Base-by-base conservation (phyloP, 2,888 invertebrate species). In the Amiota minor region DNA sequence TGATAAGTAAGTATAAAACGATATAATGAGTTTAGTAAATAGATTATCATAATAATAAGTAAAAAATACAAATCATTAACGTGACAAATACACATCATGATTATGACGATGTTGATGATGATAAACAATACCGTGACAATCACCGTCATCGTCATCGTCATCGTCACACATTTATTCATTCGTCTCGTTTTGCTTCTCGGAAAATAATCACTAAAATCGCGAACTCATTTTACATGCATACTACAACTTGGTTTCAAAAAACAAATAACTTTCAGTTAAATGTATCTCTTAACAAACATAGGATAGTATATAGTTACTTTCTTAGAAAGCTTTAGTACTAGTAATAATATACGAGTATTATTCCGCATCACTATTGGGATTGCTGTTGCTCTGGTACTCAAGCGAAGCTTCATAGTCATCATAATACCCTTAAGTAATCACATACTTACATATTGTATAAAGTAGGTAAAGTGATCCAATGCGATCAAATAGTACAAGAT, bases 391-490 rank as follows among this genome's bases (percentile, higher is more conserved):
- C 35, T 35, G 35, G 53, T n/a, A n/a, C 53, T 18, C 56, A 18
- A 14, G 56, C 56, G 18, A 18, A 18, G 56, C 56, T 0, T 56
- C 35, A 35, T 35, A 35, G 35, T 35, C 35, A 35, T 35, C 35
- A 35, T 35, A 56, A 11, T 59, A 18, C 59, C 12, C 11, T 16
- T 53, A 53, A 6, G 14, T 4, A 53, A 53, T 16, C 4, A n/a
- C 2, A 10, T 23, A 56, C 18, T 16, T 56, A 11, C 8, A 20
- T 14, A 56, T 4, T 14, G 8, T 20, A 4, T 20, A 56, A 59
- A 11, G 18, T 56, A 16, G n/a, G 64, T 65, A 65, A 65, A 65
- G 47, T 65, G 64, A 65, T 65, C 64, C 64, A n/a, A 56, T n/a
- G 35, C 35, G 2, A 35, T 35, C 35, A 35, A 35, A 35, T 35